Evolutionary conservation across 2,888 invertebrate genomes (phyloP).

Genomic region (Sylvicola fuscatus): DNA sequence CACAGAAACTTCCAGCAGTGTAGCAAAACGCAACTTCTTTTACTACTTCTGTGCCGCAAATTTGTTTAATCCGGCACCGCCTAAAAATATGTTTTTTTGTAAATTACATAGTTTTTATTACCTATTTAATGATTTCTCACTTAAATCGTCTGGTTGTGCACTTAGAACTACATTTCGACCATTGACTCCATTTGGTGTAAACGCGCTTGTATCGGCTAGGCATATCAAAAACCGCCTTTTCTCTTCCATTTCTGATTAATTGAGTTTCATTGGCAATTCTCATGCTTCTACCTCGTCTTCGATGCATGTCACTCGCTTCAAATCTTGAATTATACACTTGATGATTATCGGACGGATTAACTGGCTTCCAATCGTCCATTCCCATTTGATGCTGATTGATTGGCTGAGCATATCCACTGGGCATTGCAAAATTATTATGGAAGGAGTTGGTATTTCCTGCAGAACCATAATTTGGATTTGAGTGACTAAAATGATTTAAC

Average conservation of each 20-base stretch:
- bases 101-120: slow-evolving; percentile 2
- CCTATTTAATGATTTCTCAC: slow-evolving; percentile 22
- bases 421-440: too few relatives aligned
- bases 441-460: too few relatives aligned
- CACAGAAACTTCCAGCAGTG: slow-evolving; percentile 60
- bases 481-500: too few relatives aligned
- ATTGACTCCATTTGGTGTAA: slow-evolving; percentile 61
- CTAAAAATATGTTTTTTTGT: slow-evolving; percentile 21
- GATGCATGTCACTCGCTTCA: neutral
- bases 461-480: too few relatives aligned
- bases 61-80: slow-evolving; percentile 47
- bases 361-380: too few relatives aligned
- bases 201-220: slow-evolving; percentile 22
- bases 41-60: slow-evolving; percentile 59
- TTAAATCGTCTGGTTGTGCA: slow-evolving; percentile 63
- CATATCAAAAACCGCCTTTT: slow-evolving; percentile 18
- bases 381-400: too few relatives aligned
- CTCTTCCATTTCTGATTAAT: slow-evolving; percentile 10
- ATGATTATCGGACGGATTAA: too few relatives aligned
- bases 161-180: slow-evolving; percentile 59
- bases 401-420: too few relatives aligned
- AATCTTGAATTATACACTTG: neutral
- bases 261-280: neutral
- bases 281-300: neutral
- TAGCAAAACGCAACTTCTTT: slow-evolving; percentile 74